Conservation (phyloP, 2,113 vertebrate genomes). For the Protobothrops mucrosquamatus region DNA sequence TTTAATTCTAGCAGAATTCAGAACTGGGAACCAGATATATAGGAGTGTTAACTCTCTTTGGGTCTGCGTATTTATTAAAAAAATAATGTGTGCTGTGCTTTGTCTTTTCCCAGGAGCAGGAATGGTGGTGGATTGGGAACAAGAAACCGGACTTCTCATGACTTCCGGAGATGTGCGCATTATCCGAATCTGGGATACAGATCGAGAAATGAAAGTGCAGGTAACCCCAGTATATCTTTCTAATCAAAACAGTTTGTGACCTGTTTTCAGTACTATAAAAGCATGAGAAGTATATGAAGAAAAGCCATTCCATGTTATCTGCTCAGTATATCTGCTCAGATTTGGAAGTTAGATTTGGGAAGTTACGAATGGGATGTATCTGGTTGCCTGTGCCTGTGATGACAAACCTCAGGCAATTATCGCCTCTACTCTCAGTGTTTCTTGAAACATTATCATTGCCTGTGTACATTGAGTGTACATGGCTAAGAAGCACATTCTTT, state of each 20-base stretch:
- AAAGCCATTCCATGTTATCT: accelerated
- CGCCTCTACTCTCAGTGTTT: background rate
- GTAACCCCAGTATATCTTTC: conserved; percentile 46
- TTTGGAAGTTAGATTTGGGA: background rate
- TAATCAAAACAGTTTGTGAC: background rate
- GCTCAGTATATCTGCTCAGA: background rate
- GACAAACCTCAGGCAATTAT: accelerated
- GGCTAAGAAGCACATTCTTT: background rate
- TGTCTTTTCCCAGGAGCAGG: conserved; percentile 80
- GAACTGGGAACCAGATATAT: background rate
- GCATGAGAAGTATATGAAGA: background rate
- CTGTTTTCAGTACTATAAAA: accelerated
- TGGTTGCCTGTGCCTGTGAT: background rate
- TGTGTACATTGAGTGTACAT: background rate
- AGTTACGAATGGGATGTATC: no score
- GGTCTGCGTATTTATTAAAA: background rate
- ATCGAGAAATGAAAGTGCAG: conserved; percentile 96
- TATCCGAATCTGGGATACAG: conserved; percentile 96
- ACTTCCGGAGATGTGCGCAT: conserved; percentile 94
- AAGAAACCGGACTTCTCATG: conserved; percentile 95
- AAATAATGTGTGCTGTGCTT: background rate
- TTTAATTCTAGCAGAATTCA: background rate
- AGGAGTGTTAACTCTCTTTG: background rate
- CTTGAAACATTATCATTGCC: accelerated
- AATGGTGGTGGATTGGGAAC: conserved; percentile 99